These are phyloP conservation scores for Caenorhabditis macrosperma DNA, from an alignment of 2,888 invertebrate species.

Conservation along the genomic window DNA sequence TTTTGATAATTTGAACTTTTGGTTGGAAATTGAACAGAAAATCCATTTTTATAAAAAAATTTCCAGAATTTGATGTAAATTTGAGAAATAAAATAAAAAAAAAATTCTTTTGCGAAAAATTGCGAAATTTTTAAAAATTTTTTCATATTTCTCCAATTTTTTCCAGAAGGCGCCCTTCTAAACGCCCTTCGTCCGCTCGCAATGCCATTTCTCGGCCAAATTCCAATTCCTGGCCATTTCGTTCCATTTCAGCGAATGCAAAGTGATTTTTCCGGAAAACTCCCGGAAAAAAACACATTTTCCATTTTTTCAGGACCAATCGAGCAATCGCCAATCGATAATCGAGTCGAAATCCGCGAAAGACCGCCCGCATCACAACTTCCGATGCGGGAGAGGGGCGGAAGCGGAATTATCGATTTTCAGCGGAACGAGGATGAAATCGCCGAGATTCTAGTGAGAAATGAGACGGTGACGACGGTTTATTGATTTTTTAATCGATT, in stretches of 20 bases:
- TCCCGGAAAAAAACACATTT: not conserved
- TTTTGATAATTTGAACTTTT: not conserved
- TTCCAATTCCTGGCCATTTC: constrained; percentile 54
- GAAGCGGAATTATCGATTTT: constrained; percentile 11
- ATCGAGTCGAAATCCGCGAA: constrained; percentile 10
- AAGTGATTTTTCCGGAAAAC: constrained; percentile 10
- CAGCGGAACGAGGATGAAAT: constrained; percentile 14
- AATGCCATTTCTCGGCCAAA: constrained; percentile 34
- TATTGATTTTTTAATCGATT: not conserved
- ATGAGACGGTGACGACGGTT: not conserved
- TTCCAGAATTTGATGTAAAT: not conserved
- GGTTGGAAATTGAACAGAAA: too few relatives aligned
- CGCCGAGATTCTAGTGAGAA: constrained; percentile 3
- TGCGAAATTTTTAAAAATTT: not conserved
- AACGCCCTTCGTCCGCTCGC: constrained; percentile 34
- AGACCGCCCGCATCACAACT: constrained; percentile 37
- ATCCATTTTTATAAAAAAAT: too few relatives aligned
- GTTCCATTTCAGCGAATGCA: constrained; percentile 49
- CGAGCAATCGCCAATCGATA: constrained; percentile 23
- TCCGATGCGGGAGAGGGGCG: constrained; percentile 30
- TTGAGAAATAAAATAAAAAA: not conserved
- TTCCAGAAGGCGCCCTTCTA: constrained; percentile 45
- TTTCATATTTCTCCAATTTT: too few relatives aligned
- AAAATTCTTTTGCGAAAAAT: too few relatives aligned
- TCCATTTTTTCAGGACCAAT: constrained; percentile 17